phyloP scores from a whole-genome alignment of 2,113 vertebrate species.

The Glaucidium brasilianum region DNA sequence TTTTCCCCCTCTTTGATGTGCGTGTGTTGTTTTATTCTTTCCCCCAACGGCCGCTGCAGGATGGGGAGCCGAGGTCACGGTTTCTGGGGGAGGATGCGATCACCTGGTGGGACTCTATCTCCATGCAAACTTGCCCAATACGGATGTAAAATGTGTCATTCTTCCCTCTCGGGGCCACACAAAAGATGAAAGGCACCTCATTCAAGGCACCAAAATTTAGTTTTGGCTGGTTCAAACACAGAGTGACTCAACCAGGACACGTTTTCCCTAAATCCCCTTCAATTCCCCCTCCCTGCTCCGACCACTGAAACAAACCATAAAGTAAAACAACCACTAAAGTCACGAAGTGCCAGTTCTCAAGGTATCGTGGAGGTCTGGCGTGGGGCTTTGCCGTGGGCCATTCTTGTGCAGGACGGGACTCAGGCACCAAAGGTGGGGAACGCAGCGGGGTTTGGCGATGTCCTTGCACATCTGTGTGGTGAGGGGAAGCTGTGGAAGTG shows the following conservation, averaged over 20 bases:
- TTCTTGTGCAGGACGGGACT: accelerated
- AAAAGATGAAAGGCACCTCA: neutral
- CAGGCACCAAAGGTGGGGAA: neutral
- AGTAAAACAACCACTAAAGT: neutral
- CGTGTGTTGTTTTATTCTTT: too few species aligned
- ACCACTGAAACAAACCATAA: accelerated
- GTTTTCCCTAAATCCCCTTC: neutral
- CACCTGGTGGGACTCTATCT: neutral
- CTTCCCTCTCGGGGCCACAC: accelerated
- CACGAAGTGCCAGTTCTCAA: neutral
- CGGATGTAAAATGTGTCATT: accelerated
- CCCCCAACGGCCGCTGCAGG: neutral
- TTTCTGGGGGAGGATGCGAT: neutral
- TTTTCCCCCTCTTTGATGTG: neutral
- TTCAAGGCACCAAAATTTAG: neutral
- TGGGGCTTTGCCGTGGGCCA: neutral
- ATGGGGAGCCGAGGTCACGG: accelerated
- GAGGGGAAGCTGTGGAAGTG: neutral
- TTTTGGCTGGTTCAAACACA: neutral
- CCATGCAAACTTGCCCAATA: neutral
- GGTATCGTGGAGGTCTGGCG: accelerated
- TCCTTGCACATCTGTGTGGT: accelerated
- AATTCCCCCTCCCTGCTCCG: too few species aligned
- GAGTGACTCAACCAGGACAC: neutral
- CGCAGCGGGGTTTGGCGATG: accelerated